Evolutionary conservation across 1,140 invertebrate species (phyloP), one percentile per base, ranked within the genome.

Genomic region (Dermatophagoides farinae): DNA sequence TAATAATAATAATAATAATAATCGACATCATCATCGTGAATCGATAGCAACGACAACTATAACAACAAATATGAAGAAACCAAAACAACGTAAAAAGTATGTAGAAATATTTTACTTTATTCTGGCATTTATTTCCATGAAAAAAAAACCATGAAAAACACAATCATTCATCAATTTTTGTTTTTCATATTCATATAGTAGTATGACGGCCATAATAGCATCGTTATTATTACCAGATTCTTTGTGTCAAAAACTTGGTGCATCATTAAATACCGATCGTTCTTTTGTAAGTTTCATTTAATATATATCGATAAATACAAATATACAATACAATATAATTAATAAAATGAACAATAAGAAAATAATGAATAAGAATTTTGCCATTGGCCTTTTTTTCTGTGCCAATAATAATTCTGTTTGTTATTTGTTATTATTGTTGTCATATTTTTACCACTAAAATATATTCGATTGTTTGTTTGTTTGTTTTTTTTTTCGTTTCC

Each of bases 181-280:
- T 38, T 40, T 39, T 55, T 54, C 22, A 55, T n/a, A n/a, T 53
- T 14, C 39, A 2, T 55, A 14, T 23, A 55, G 53, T 55, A 55
- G 53, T 25, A 23, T 55, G 53, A 55, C 53, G 53, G 53, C 53
- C 12, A n/a, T 55, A n/a, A 55, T 55, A 18, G 53, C 53, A 14
- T 52, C 50, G n/a, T 55, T 22, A n/a, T 23, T 55, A 11, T 23
- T 55, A 40, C 53, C 53, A 1, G 53, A 55, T 23, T 55, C 53
- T 12, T 6, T 55, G 11, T 55, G 31, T 25, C 50, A 46, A 46
- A 63, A 50, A 46, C 37, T 63, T 20, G 47, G 49, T 39, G 20
- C 47, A 16, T 61, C 59, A 38, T 37, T 60, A n/a, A 60, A 50
- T 39, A 61, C 58, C 5, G 62, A 63, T 49, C 57, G 60, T 11